A percentile compares a stretch with the other conserved stretches of the same genome.
phyloP scores from a whole-genome alignment of 1,140 invertebrate species.

The Druon quercuslanigerum region DNA sequence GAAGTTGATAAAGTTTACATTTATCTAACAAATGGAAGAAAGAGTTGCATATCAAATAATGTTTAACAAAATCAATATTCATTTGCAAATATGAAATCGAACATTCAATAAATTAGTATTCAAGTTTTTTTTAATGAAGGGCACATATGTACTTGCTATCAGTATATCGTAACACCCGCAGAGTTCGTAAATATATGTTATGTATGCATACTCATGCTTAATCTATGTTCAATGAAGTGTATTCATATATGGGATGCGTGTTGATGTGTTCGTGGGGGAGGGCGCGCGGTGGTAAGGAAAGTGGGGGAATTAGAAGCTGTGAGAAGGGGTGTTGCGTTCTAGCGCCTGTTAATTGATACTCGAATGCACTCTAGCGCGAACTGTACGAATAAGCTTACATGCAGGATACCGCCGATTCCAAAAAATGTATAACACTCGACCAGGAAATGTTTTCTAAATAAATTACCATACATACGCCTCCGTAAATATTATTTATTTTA shows the following conservation, averaged over 20 bases:
- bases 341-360: conserved; percentile 23
- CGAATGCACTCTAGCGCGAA: conserved; percentile 4
- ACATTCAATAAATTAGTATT: conserved; percentile 17
- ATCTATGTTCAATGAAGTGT: conserved; percentile 13
- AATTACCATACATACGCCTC: neutral
- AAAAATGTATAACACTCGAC: conserved; percentile 11
- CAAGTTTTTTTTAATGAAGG: conserved; percentile 15
- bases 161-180: conserved; percentile 18
- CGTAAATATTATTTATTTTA: conserved; percentile 13
- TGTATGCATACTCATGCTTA: neutral
- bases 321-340: conserved; percentile 10
- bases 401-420: conserved; percentile 21
- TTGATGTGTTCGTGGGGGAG: conserved; percentile 2
- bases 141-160: conserved; percentile 8
- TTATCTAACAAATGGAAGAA: too few relatives aligned
- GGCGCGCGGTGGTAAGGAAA: neutral
- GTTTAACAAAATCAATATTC: conserved; percentile 8
- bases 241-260: conserved; percentile 12
- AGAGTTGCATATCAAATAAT: neutral
- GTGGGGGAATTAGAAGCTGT: conserved; percentile 13
- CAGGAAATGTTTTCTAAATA: neutral
- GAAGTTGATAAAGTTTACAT: too few relatives aligned
- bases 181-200: conserved; percentile 4
- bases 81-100: conserved; percentile 13
- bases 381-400: conserved; percentile 8